Base-by-base conservation (phyloP, 1,140 invertebrate genomes). In the Dryas iulia region DNA sequence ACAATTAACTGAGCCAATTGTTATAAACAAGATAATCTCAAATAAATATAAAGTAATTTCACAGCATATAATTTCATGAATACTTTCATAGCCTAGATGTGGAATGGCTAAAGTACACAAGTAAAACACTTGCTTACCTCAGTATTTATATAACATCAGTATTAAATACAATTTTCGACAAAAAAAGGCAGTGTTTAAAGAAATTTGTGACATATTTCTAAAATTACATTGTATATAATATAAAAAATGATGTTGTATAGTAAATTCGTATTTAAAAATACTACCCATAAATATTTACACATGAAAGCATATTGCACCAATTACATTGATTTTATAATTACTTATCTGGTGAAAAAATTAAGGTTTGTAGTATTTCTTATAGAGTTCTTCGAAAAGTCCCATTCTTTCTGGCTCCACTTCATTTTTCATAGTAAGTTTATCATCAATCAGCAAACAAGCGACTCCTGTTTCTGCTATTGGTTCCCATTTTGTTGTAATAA, bases 401-500 rank as follows among this genome's bases (percentile, higher is more conserved):
- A 73, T 78, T 58, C 87, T 82, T 39, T 81, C 63, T 6, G 80
- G 74, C 56, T 84, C 80, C n/a, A 79, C 62, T 52, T 89, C 76
- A 11, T 82, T 33, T 26, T 83, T 84, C 79, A 89, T 86, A 5
- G 72, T 77, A 5, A 85, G 52, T 28, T 77, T 71, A 11, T 87
- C 80, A 57, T 85, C 79, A 33, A 91, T 90, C 0, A 79, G 57
- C 12, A 90, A 65, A 66, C 78, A 87, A 3, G 66, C 47, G 8
- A 79, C 25, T 0, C 71, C 73, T 3, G 74, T 73, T 12, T 82
- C 80, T 1, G 74, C 59, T 7, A 85, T 69, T 7, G 86, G 83
- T 52, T 88, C 82, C 86, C 89, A 91, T 64, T 81, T 87, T 8
- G 76, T 84, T 21, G 80, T 74, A 14, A 87, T 73, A 21, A 83